These are phyloP conservation scores for Cenopis cana DNA, from an alignment of 2,888 invertebrate genomes.

Conservation along the genomic window DNA sequence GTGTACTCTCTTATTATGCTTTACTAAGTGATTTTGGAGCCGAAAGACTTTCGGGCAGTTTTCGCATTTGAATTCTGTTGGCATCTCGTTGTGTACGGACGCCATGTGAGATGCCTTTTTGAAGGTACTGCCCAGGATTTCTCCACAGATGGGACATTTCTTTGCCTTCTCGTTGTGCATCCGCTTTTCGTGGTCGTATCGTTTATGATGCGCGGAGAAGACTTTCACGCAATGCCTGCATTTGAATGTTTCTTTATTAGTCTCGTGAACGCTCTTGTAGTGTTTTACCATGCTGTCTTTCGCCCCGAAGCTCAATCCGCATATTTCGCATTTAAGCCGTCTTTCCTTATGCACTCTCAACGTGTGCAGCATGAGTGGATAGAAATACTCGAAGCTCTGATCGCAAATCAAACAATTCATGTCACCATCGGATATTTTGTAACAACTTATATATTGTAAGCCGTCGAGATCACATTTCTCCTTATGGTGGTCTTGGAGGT, in stretches of 20 bases:
- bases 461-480: constrained; percentile 8
- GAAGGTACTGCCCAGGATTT: constrained; percentile 39
- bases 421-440: constrained; percentile 38
- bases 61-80: constrained; percentile 41
- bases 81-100: constrained; percentile 20
- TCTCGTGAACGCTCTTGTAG: constrained; percentile 31
- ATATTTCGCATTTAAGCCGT: constrained; percentile 27
- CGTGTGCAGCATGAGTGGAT: constrained; percentile 41
- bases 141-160: constrained; percentile 39
- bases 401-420: constrained; percentile 39
- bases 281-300: constrained; percentile 15
- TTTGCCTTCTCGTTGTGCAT: constrained; percentile 34
- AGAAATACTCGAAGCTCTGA: constrained; percentile 37
- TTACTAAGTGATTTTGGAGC: constrained; percentile 42
- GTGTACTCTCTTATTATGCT: constrained; percentile 47
- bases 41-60: constrained; percentile 49
- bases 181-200: constrained; percentile 39
- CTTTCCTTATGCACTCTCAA: constrained; percentile 37
- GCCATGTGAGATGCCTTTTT: constrained; percentile 39
- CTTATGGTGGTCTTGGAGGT: constrained; percentile 23
- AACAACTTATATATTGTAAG: constrained; percentile 30
- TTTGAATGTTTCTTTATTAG: background rate
- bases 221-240: constrained; percentile 34
- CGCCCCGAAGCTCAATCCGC: constrained; percentile 27
- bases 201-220: constrained; percentile 24